Percentiles rank a stretch among this genome's conserved stretches.
Evolutionary conservation across 2,113 vertebrate genomes (phyloP).

Genomic region (Chloroceryle aenea): DNA sequence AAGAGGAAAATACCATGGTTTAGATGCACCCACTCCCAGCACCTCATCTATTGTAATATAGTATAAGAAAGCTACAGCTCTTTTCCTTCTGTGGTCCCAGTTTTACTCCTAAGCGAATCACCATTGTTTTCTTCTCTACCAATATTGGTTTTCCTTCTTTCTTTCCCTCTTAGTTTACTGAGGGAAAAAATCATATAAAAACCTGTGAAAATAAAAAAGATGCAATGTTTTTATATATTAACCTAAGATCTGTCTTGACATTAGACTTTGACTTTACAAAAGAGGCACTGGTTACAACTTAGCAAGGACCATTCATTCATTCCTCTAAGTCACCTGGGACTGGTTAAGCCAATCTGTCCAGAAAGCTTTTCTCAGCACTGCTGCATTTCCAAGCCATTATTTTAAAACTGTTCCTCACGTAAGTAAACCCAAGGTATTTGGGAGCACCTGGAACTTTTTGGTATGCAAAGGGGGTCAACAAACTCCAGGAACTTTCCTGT

Average conservation of each 20-base stretch:
- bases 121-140: background rate
- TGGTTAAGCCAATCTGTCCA: background rate
- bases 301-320: background rate
- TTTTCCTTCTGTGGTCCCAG: background rate
- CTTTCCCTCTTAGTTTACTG: background rate
- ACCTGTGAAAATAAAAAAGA: accelerated
- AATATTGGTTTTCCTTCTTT: background rate
- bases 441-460: background rate
- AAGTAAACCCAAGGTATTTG: background rate
- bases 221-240: accelerated
- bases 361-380: background rate
- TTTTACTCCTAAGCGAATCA: background rate
- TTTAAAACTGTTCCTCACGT: background rate
- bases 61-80: background rate
- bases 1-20: background rate
- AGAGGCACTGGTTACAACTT: background rate
- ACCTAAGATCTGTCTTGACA: background rate
- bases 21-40: accelerated
- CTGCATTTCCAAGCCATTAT: background rate
- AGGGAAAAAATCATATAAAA: background rate
- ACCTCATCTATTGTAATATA: background rate
- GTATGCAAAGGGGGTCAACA: accelerated
- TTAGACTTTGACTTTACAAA: background rate
- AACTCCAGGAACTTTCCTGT: background rate
- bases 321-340: background rate